A percentile compares a stretch with the other conserved stretches of the same genome.
Evolutionary conservation across 1,140 invertebrate genomes (phyloP).

Genomic region (Spodoptera litura): DNA sequence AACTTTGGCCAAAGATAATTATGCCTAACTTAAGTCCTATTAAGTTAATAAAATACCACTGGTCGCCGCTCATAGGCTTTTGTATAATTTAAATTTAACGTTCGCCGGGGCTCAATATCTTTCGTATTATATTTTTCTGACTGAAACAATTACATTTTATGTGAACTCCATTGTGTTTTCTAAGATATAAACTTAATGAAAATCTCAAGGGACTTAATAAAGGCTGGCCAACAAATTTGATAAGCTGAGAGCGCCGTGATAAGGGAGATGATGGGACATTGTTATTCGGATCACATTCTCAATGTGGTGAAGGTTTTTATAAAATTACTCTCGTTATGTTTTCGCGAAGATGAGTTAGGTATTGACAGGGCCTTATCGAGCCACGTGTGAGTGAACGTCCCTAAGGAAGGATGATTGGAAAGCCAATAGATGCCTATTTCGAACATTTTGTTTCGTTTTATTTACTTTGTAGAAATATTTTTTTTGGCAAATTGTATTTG

Average conservation of each 20-base stretch:
- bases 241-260: slow-evolving; percentile 28
- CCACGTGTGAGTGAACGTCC: slow-evolving; percentile 6
- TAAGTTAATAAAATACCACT: slow-evolving; percentile 42
- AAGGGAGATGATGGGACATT: slow-evolving; percentile 24
- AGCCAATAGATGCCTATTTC: slow-evolving; percentile 7
- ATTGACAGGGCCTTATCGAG: slow-evolving; percentile 25
- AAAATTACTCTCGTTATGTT: slow-evolving; percentile 35
- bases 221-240: slow-evolving; percentile 41
- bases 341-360: slow-evolving; percentile 20
- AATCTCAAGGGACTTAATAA: slow-evolving; percentile 43
- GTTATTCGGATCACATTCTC: slow-evolving; percentile 33
- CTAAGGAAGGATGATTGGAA: not conserved
- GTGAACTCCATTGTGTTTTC: slow-evolving; percentile 32
- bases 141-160: slow-evolving; percentile 40
- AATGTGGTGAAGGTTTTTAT: slow-evolving; percentile 17
- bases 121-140: slow-evolving; percentile 38
- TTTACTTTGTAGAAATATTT: not conserved
- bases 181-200: slow-evolving; percentile 47
- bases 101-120: slow-evolving; percentile 39
- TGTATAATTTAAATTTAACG: slow-evolving; percentile 34
- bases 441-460: not conserved
- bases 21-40: slow-evolving; percentile 35
- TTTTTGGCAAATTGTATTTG: too few species aligned
- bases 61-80: slow-evolving; percentile 28
- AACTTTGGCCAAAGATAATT: slow-evolving; percentile 38